phyloP scores from a whole-genome alignment of 2,113 vertebrate genomes.

The Acrocephalus kingi region DNA sequence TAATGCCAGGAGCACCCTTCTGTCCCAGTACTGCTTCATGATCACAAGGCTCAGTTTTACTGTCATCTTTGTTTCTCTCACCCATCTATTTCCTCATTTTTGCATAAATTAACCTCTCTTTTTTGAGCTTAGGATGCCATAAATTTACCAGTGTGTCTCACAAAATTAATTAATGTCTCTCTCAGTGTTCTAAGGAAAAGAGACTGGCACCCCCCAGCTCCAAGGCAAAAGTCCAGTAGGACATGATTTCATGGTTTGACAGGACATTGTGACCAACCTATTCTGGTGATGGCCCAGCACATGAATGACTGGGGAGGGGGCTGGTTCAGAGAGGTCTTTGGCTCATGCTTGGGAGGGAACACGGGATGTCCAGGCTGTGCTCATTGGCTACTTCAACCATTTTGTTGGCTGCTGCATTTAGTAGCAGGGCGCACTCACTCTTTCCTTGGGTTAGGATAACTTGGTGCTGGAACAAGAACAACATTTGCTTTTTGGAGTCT shows the following conservation, averaged over 20 bases:
- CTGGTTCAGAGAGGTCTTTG: neutral
- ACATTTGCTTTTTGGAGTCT: neutral
- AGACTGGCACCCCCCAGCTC: neutral
- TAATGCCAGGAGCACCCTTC: neutral
- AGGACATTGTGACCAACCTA: rapidly evolving
- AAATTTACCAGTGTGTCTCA: neutral
- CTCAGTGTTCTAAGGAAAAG: neutral
- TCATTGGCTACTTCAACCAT: neutral
- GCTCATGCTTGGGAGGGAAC: neutral
- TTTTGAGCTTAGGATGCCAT: neutral
- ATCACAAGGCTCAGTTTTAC: neutral
- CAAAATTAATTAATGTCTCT: neutral
- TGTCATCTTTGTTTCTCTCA: neutral
- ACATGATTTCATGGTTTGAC: neutral
- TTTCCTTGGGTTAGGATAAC: neutral
- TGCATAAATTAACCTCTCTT: neutral
- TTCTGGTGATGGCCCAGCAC: neutral
- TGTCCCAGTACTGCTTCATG: neutral
- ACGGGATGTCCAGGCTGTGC: rapidly evolving
- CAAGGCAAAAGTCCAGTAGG: neutral
- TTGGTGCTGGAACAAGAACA: neutral
- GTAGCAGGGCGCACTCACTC: rapidly evolving
- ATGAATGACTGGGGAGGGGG: rapidly evolving
- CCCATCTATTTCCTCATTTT: neutral
- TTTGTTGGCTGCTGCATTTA: rapidly evolving